Evolutionary conservation across 2,888 invertebrate genomes (phyloP).

Genomic region (Dryobotodes eremita): DNA sequence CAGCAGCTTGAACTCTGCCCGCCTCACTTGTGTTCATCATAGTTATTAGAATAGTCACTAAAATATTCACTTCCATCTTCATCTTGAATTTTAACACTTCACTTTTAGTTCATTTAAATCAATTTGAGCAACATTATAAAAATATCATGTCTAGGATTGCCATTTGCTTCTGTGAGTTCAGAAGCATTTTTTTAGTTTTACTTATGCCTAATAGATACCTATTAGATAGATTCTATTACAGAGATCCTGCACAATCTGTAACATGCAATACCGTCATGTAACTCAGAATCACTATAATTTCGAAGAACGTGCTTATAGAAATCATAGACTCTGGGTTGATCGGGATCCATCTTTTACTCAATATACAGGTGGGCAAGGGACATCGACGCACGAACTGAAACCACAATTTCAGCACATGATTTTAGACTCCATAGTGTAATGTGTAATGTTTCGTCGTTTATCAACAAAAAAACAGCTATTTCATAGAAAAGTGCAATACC

Average conservation of each 20-base stretch:
- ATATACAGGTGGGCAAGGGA: no score
- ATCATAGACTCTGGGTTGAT: not conserved
- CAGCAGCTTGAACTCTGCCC: conserved; percentile 84
- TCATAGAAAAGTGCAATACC: no score
- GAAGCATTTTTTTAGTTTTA: not conserved
- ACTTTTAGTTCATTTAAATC: conserved; percentile 27
- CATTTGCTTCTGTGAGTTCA: conserved; percentile 1
- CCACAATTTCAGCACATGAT: no score
- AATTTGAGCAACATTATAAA: conserved; percentile 65
- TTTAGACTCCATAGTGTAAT: no score
- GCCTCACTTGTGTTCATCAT: conserved; percentile 71
- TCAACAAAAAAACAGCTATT: no score
- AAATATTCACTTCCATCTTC: conserved; percentile 70
- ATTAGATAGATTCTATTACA: no score
- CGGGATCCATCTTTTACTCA: not conserved
- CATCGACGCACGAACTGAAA: no score
- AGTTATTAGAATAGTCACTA: conserved; percentile 69
- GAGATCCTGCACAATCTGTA: not conserved
- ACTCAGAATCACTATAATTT: not conserved
- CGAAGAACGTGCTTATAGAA: not conserved
- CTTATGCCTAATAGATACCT: not conserved
- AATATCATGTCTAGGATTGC: conserved; percentile 4
- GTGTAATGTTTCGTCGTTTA: no score
- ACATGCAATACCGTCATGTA: not conserved
- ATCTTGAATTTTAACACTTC: conserved; percentile 68